phyloP scores from a whole-genome alignment of 2,113 vertebrate genomes.

The Oxyura jamaicensis region DNA sequence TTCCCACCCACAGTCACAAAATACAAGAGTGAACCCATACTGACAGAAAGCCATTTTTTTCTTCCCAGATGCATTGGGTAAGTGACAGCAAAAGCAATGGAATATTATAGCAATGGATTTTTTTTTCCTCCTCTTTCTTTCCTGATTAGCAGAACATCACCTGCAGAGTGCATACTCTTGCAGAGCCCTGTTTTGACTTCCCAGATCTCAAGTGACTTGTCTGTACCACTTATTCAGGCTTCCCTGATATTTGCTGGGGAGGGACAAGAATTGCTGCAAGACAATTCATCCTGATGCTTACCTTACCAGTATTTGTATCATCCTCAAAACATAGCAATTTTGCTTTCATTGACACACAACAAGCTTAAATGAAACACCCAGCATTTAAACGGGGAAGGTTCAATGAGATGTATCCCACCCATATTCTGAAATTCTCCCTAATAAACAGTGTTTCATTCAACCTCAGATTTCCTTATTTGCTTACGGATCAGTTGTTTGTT shows the following conservation, averaged over 20 bases:
- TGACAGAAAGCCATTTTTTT: background rate
- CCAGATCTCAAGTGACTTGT: background rate
- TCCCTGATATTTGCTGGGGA: background rate
- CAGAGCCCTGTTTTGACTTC: background rate
- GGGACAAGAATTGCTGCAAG: background rate
- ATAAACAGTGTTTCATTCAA: rapidly evolving
- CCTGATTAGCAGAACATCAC: background rate
- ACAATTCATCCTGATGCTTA: background rate
- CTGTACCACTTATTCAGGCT: background rate
- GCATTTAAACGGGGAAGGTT: background rate
- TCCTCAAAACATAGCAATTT: background rate
- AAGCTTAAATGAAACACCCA: background rate
- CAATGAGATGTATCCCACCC: background rate
- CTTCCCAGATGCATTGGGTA: background rate
- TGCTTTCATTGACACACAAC: background rate
- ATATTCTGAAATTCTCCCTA: background rate
- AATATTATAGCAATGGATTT: background rate
- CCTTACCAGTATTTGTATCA: background rate
- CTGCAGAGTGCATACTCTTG: too few relatives aligned
- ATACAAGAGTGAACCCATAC: background rate
- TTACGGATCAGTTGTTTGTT: rapidly evolving
- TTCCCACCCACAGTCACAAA: background rate
- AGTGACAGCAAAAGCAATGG: background rate
- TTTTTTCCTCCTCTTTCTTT: background rate
- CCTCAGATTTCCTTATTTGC: background rate